Conservation (phyloP, 2,113 vertebrate genomes). For the Saguinus imperator region DNA sequence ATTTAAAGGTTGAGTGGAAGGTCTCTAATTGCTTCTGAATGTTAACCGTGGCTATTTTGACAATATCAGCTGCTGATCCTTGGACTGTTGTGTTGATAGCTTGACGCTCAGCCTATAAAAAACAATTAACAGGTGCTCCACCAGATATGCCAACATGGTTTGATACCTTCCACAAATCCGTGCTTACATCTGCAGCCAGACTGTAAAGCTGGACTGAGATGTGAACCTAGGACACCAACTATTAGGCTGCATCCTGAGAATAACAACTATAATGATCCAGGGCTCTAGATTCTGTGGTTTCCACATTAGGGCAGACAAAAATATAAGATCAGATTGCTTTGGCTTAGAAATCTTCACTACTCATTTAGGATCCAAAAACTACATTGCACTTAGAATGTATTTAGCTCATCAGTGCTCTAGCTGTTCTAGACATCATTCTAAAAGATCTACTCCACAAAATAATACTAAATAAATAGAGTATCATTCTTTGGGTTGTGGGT, state of each 20-base stretch:
- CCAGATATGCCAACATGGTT: neutral
- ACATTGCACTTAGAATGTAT: neutral
- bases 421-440: conserved; percentile 19
- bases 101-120: conserved; percentile 93
- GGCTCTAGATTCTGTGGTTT: neutral
- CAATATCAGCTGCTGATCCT: conserved; percentile 97
- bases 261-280: neutral
- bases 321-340: neutral
- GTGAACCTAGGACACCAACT: neutral
- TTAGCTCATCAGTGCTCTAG: neutral
- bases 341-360: neutral
- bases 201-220: neutral
- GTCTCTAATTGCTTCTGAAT: conserved; percentile 90
- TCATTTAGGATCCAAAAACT: neutral
- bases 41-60: conserved; percentile 95
- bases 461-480: conserved; percentile 1
- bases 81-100: conserved; percentile 97
- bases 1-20: conserved; percentile 84
- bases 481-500: neutral
- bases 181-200: neutral
- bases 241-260: neutral
- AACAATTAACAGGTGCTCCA: neutral
- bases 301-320: neutral
- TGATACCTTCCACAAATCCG: neutral
- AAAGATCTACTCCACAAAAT: conserved; percentile 39